These are phyloP conservation scores for Drosophila paranaensis DNA, from an alignment of 2,888 invertebrate genomes.

Conservation along the genomic window DNA sequence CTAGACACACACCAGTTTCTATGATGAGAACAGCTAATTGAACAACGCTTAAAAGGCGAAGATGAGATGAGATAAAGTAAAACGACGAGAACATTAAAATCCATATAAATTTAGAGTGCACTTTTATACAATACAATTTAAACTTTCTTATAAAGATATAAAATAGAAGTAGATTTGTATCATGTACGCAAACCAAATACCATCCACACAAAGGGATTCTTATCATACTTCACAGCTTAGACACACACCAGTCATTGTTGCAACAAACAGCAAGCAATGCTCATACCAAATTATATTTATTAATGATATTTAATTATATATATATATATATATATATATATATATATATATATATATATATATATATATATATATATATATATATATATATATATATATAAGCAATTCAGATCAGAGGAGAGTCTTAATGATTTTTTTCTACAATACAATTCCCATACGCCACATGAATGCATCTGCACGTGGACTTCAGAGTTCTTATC, in stretches of 20 bases:
- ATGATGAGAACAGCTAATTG: background rate
- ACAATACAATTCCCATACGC: too few species aligned
- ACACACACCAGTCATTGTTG: background rate
- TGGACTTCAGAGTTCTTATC: background rate
- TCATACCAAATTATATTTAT: too few species aligned
- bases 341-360: too few species aligned
- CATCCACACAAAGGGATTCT: background rate
- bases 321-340: too few species aligned
- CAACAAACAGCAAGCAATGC: background rate
- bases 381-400: too few species aligned
- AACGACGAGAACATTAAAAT: too few species aligned
- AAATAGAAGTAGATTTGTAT: background rate
- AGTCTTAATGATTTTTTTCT: too few species aligned
- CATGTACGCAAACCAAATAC: background rate
- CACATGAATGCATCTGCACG: background rate
- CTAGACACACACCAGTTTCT: background rate
- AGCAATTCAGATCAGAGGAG: too few species aligned
- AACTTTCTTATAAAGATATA: background rate
- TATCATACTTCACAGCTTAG: background rate
- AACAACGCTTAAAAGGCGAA: background rate
- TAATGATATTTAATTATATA: too few species aligned
- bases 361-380: too few species aligned
- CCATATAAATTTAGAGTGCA: too few species aligned
- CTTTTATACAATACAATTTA: background rate
- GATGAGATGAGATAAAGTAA: background rate